Percentiles rank a stretch among this genome's conserved stretches.
Evolutionary conservation across 2,113 vertebrate species (phyloP).

Genomic region (Gila orcuttii): DNA sequence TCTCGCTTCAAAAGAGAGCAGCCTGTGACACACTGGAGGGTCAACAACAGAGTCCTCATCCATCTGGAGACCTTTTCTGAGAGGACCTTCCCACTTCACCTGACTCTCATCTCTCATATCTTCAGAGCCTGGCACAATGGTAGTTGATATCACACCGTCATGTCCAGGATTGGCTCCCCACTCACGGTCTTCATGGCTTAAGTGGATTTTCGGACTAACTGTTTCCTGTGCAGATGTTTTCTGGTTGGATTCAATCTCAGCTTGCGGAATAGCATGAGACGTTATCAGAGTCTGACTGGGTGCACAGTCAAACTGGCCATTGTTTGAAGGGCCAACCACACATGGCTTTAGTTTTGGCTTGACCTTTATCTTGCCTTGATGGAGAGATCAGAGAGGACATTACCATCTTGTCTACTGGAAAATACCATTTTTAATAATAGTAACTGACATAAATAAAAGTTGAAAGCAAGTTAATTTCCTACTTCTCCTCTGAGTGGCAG

Average conservation of each 20-base stretch:
- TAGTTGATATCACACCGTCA: not conserved
- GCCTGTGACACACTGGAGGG: not conserved
- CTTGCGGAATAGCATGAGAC: not conserved
- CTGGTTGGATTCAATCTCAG: not conserved
- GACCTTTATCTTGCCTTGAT: slow-evolving; percentile 25
- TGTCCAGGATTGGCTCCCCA: not conserved
- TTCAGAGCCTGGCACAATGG: not conserved
- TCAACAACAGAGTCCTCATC: not conserved
- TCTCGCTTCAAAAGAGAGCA: not conserved
- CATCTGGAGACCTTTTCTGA: not conserved
- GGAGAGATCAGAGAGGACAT: not conserved
- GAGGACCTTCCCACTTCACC: not conserved
- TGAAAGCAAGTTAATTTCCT: not conserved
- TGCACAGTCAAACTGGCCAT: not conserved
- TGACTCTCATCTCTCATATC: not conserved
- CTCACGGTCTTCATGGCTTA: slow-evolving; percentile 1
- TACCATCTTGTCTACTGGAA: not conserved
- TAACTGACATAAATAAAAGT: not conserved
- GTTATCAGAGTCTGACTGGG: not conserved
- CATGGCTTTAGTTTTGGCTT: slow-evolving; percentile 4
- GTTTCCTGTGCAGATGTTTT: not conserved
- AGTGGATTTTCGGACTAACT: not conserved
- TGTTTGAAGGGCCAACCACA: not conserved
- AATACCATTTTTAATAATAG: not conserved
- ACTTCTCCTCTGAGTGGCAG: slow-evolving; percentile 15